Conservation (phyloP, 2,888 invertebrate species). For the Monopis laevigella region DNA sequence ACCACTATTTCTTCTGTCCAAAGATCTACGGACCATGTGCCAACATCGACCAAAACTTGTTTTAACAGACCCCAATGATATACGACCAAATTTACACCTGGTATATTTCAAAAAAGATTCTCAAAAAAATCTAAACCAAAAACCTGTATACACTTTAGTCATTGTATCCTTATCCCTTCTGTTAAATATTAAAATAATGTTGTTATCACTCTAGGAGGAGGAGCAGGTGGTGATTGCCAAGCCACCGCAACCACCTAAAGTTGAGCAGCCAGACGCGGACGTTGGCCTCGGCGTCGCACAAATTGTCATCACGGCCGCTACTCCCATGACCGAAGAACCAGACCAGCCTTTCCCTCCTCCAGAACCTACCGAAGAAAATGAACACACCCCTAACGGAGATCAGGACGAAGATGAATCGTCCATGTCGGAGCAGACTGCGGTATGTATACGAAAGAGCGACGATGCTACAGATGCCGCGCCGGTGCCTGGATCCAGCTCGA, state of each 20-base stretch:
- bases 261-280: slow-evolving; percentile 43
- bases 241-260: slow-evolving; percentile 26
- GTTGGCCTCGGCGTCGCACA: slow-evolving; percentile 84
- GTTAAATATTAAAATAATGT: slow-evolving; percentile 6
- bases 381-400: slow-evolving; percentile 28
- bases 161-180: too few species aligned
- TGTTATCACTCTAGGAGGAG: too few species aligned
- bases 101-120: too few species aligned
- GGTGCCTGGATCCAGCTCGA: slow-evolving; percentile 69
- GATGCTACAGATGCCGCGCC: slow-evolving; percentile 69
- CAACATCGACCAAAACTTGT: too few species aligned
- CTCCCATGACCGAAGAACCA: slow-evolving; percentile 89
- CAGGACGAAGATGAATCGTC: slow-evolving; percentile 57
- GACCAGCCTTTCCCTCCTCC: slow-evolving; percentile 80
- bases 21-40: too few species aligned
- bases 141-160: too few species aligned
- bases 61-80: too few species aligned
- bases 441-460: slow-evolving; percentile 51
- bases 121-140: too few species aligned
- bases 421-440: slow-evolving; percentile 56
- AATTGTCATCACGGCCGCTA: slow-evolving; percentile 93
- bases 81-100: too few species aligned
- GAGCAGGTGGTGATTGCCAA: slow-evolving; percentile 27
- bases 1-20: too few species aligned
- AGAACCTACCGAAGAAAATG: slow-evolving; percentile 34